phyloP scores from a whole-genome alignment of 2,113 vertebrate species.

The Jacana jacana region DNA sequence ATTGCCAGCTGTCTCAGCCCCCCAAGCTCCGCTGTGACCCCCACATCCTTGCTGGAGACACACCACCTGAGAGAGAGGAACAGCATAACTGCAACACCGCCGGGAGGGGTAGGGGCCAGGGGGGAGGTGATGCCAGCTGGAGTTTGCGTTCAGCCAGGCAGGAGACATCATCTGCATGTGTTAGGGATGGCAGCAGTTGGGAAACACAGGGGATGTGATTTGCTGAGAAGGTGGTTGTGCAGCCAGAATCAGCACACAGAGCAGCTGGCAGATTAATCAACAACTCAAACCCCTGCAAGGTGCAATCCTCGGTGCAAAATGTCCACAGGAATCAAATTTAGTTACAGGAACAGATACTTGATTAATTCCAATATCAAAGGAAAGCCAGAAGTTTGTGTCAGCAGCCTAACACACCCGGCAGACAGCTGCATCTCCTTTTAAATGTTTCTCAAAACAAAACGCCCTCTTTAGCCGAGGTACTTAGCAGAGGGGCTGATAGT shows the following conservation, averaged over 20 bases:
- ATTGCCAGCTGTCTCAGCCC: not conserved
- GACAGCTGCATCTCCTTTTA: not conserved
- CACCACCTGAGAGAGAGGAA: not conserved
- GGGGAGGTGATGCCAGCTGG: not conserved
- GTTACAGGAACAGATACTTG: not conserved
- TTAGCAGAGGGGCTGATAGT: not conserved
- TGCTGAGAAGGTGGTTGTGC: constrained; percentile 8
- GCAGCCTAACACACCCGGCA: not conserved
- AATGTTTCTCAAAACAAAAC: not conserved
- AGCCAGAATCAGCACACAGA: not conserved
- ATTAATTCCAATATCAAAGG: not conserved
- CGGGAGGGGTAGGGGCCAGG: not conserved
- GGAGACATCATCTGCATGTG: not conserved
- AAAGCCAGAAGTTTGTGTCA: not conserved
- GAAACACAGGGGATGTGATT: not conserved
- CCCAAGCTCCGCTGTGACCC: not conserved
- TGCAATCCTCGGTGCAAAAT: not conserved
- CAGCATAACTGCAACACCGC: rapidly evolving
- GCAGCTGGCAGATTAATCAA: not conserved
- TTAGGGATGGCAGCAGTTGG: constrained; percentile 45
- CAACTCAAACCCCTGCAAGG: not conserved
- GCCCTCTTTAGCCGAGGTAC: not conserved
- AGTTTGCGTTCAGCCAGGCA: not conserved
- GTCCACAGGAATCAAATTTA: not conserved
- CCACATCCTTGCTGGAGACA: not conserved